These are phyloP conservation scores for Oedothorax gibbosus DNA, from an alignment of 1,140 invertebrate species.

Conservation along the genomic window DNA sequence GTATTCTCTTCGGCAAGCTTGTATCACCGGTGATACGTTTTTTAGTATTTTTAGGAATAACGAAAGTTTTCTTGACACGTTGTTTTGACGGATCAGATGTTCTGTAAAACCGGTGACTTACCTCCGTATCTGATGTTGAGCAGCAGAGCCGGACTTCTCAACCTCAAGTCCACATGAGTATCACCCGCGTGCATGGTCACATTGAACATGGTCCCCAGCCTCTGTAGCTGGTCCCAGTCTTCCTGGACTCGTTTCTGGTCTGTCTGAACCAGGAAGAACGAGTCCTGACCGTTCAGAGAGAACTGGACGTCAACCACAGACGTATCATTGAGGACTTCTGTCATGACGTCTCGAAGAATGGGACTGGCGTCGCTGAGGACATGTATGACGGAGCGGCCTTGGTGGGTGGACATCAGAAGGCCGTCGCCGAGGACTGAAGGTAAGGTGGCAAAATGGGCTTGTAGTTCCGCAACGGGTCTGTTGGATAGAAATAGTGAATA, in stretches of 20 bases:
- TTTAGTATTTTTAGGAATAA: too few species aligned
- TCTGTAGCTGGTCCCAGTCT: conserved; percentile 87
- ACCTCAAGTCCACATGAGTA: conserved; percentile 75
- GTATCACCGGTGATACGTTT: too few species aligned
- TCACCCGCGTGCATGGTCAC: conserved; percentile 81
- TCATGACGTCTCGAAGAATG: conserved; percentile 90
- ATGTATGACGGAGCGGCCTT: conserved; percentile 77
- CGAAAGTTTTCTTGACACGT: too few species aligned
- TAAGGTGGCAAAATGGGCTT: conserved; percentile 71
- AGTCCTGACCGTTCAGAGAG: conserved; percentile 90
- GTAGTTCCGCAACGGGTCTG: conserved; percentile 70
- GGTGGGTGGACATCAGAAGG: conserved; percentile 84
- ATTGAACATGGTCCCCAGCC: conserved; percentile 80
- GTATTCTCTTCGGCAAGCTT: too few species aligned
- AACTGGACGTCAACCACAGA: conserved; percentile 88
- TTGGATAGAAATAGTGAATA: neutral
- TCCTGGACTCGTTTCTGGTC: conserved; percentile 85
- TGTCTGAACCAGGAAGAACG: conserved; percentile 95
- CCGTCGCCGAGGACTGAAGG: conserved; percentile 80
- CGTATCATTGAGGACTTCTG: conserved; percentile 92
- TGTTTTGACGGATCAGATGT: too few species aligned
- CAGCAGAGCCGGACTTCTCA: conserved; percentile 74
- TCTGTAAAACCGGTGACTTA: too few species aligned
- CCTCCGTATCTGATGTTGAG: conserved; percentile 81
- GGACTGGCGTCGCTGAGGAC: conserved; percentile 78